Evolutionary conservation across 2,113 vertebrate genomes (phyloP), one percentile per base, ranked within the genome.

Genomic region (Oncorhynchus keta): DNA sequence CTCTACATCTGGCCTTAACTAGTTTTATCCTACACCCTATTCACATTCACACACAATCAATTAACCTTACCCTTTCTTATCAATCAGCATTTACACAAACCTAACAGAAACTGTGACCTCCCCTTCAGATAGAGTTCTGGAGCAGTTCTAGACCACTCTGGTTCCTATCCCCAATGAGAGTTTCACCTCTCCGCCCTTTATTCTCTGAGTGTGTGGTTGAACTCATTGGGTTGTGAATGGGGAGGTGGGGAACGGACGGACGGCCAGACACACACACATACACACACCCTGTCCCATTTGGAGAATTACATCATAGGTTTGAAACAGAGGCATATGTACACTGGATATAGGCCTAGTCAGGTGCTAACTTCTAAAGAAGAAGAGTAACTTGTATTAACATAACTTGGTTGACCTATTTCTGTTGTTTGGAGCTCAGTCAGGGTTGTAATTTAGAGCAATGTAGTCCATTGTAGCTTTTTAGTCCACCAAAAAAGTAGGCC

Each of bases 261-360:
- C 4, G 3, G 70, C 12, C 70, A 79, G 12, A 4, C 35, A 14
- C 11, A 3, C 49, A 51, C 3, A 5, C 30, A 32, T 2, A 16
- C 49, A 51, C 14, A 51, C 4, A 16, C 49, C 73, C 68, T 39
- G 7, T 39, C 35, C 90, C 91, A 92, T 93, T 93, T 93, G 92
- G 86, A 90, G 86, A 93, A 93, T 93, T 93, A 93, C 92, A 93
- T 93, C 91, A 93, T 90, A 90, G 91, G 49, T 51, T 51, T 14
- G 49, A 51, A 89, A 89, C 87, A 84, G 77, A 74, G 35, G 4
- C n/a, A 59, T 35, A 32, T 69, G 74, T 68, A 81, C 71, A 65
- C 35, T 61, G 48, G 81, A 75, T 75, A 49, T 61, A 64, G 39
- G 39, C 39, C 8, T 39, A 39, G 64, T 70, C 49, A 11, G 26